Percentiles rank a stretch among this genome's conserved stretches.
phyloP scores from a whole-genome alignment of 1,140 invertebrate genomes.

The Drosophila punjabiensis region DNA sequence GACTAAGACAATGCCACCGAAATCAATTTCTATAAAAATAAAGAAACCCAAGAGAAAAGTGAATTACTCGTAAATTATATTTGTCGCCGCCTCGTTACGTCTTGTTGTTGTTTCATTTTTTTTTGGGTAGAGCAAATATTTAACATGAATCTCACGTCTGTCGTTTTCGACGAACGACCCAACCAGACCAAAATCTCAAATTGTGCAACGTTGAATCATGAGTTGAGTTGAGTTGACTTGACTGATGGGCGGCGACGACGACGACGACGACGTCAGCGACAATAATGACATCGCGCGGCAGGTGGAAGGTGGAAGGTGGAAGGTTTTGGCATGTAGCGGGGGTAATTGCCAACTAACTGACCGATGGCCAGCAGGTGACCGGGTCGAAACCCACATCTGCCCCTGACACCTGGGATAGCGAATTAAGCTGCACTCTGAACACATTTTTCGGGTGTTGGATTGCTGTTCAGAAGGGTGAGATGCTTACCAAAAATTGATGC shows the following conservation, averaged over 20 bases:
- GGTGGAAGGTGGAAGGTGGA: conserved; percentile 6
- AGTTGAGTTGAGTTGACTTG: conserved; percentile 7
- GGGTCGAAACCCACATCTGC: conserved; percentile 4
- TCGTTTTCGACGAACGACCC: conserved; percentile 65
- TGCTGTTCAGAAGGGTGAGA: conserved; percentile 1
- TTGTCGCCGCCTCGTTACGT: conserved; percentile 35
- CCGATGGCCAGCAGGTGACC: conserved; percentile 50
- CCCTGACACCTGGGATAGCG: conserved; percentile 6
- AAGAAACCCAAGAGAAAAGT: conserved; percentile 46
- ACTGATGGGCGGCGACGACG: conserved; percentile 16
- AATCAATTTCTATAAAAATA: conserved; percentile 50
- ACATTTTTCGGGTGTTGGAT: conserved; percentile 28
- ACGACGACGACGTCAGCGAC: conserved; percentile 7
- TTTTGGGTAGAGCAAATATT: conserved; percentile 52
- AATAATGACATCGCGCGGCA: conserved; percentile 32
- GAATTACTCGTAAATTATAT: conserved; percentile 58
- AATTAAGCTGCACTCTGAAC: conserved; percentile 21
- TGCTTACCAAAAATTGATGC: background rate
- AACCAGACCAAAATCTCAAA: conserved; percentile 65
- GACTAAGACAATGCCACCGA: conserved; percentile 18
- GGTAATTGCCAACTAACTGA: conserved; percentile 60
- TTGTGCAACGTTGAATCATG: conserved; percentile 64
- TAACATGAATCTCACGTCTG: conserved; percentile 76
- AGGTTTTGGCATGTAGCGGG: conserved; percentile 8
- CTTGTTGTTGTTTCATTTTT: conserved; percentile 24